Base-by-base conservation (phyloP, 1,140 invertebrate species). In the Phthorimaea operculella region DNA sequence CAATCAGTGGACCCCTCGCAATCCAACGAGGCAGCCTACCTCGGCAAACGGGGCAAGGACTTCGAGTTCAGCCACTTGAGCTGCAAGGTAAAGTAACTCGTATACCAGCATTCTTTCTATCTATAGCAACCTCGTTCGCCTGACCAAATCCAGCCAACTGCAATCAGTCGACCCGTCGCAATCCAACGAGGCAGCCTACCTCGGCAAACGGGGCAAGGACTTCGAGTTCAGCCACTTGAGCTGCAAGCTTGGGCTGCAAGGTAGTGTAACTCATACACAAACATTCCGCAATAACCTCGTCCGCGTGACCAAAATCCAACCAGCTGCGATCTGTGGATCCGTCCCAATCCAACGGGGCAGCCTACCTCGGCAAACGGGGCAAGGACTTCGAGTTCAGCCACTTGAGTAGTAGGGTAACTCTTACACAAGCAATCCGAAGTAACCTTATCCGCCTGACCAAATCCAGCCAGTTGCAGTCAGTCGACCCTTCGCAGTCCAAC, bases 381-480 rank as follows among this genome's bases (percentile, higher is more conserved):
- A 92, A 92, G 70, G 92, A 95, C 66, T 96, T 96, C 85, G 90
- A 92, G 66, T 96, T 96, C 76, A 85, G 88, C 9, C 90, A 94
- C 67, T 72, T 96, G 0, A 80, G 86, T 52, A 88, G 88, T 33
- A n/a, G n/a, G n/a, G n/a, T n/a, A n/a, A n/a, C n/a, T n/a, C 6
- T 28, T 28, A 4, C 6, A 28, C 21, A 28, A 28, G 6, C 21
- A 28, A 28, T 6, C 21, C 6, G 50, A 65, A 93, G 92, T 60
- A 94, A 94, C 76, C 88, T 92, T 6, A 85, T 96, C 11, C 88
- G 94, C 33, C 87, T 92, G 10, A 47, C n/a, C n/a, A 91, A 94
- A 70, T 90, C 90, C 15, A 93, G 88, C 59, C 92, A 94, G 54
- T 75, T 96, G 18, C 88, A 93, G 67, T 90, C 90, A 1, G 92